These are phyloP conservation scores for Accipiter fasciatus DNA, from an alignment of 2,797 vertebrate genomes.

Conservation along the genomic window DNA sequence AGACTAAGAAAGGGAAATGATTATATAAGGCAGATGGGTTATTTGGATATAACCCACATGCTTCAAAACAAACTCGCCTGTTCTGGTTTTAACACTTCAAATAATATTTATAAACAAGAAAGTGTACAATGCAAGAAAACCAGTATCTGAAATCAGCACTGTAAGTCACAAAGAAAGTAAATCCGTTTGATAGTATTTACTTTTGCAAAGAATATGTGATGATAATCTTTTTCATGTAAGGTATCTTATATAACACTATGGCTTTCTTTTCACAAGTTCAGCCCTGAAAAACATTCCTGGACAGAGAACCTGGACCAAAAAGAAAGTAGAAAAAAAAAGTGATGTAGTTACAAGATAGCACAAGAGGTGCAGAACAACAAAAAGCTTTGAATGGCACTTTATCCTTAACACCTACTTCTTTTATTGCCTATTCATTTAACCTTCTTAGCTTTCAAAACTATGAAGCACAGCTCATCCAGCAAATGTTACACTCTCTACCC, in stretches of 20 bases:
- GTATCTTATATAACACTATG: neutral
- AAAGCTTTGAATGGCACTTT: neutral
- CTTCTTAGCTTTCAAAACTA: neutral
- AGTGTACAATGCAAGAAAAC: neutral
- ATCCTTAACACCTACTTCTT: neutral
- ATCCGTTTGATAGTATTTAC: neutral
- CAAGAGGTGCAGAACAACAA: neutral
- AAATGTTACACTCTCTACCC: rapidly evolving
- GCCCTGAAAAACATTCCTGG: neutral
- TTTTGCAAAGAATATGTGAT: neutral
- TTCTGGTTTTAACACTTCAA: neutral
- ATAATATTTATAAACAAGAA: neutral
- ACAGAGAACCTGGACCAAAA: neutral
- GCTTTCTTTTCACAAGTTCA: neutral
- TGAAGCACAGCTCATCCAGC: neutral
- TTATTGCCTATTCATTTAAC: neutral
- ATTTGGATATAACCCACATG: neutral
- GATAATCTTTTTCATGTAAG: neutral
- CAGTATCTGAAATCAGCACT: neutral
- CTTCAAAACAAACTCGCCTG: neutral
- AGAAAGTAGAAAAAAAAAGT: neutral
- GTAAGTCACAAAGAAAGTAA: neutral
- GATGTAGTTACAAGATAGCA: neutral
- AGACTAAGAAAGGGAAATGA: neutral
- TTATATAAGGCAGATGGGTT: rapidly evolving